Conservation (phyloP, 2,113 vertebrate genomes). For the Panthera leo region DNA sequence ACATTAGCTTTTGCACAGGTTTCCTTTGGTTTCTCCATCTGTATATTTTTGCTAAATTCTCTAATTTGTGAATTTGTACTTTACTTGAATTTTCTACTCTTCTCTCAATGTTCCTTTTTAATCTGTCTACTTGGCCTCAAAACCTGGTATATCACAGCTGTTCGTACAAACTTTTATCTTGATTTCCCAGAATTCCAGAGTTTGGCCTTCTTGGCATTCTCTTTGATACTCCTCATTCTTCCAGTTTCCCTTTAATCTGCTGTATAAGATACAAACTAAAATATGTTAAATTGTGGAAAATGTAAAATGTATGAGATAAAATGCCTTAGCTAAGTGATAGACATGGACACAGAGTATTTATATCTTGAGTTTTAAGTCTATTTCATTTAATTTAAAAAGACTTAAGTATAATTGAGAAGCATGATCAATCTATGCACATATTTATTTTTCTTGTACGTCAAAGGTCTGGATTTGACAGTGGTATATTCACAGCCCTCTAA, state of each 20-base stretch:
- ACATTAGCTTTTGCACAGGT: neutral
- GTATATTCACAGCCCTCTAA: neutral
- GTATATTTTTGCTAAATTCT: neutral
- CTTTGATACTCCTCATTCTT: neutral
- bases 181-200: neutral
- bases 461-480: neutral
- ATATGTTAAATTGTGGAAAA: neutral
- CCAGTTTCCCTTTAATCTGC: neutral
- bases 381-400: neutral
- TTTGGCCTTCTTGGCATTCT: neutral
- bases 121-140: neutral
- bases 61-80: neutral
- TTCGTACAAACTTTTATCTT: neutral
- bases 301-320: neutral
- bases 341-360: neutral
- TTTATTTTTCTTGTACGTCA: neutral
- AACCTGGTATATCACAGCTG: neutral
- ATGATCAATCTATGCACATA: neutral
- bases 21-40: neutral
- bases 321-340: neutral
- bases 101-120: neutral
- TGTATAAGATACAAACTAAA: neutral
- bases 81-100: neutral
- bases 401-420: neutral
- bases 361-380: slow-evolving; percentile 1